Evolutionary conservation across 2,113 vertebrate genomes (phyloP).

Genomic region (Arenaria interpres): DNA sequence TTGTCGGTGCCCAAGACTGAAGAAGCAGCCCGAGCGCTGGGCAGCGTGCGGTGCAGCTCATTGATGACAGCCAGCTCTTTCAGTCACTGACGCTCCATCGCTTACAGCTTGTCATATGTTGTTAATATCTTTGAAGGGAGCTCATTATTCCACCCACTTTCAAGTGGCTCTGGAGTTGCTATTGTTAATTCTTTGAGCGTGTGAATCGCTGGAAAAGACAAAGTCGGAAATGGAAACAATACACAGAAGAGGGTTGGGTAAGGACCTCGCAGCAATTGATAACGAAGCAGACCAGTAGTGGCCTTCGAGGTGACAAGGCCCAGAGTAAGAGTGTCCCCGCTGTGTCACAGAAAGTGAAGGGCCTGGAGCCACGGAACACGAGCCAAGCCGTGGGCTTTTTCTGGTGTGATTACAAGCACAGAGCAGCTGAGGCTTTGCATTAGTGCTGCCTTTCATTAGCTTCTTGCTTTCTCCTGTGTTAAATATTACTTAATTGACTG

Average conservation of each 20-base stretch:
- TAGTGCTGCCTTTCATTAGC: constrained; percentile 41
- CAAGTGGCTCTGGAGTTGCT: constrained; percentile 24
- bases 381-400: neutral
- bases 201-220: constrained; percentile 11
- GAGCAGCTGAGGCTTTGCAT: constrained; percentile 26
- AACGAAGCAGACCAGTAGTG: neutral
- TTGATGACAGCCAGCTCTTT: neutral
- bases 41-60: neutral
- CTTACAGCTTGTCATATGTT: neutral
- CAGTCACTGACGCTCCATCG: neutral
- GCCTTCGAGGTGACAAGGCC: neutral
- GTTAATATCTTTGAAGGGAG: constrained; percentile 25
- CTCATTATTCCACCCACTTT: constrained; percentile 60
- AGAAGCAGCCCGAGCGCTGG: neutral
- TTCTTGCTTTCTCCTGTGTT: constrained; percentile 39
- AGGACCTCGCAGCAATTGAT: neutral
- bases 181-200: constrained; percentile 30
- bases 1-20: neutral
- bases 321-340: neutral
- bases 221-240: neutral
- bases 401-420: neutral
- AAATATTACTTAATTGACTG: constrained; percentile 49
- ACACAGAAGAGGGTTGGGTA: neutral
- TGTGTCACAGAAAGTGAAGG: neutral
- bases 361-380: rapidly evolving